These are phyloP conservation scores for Chionis minor DNA, from an alignment of 2,113 vertebrate species.

Conservation along the genomic window DNA sequence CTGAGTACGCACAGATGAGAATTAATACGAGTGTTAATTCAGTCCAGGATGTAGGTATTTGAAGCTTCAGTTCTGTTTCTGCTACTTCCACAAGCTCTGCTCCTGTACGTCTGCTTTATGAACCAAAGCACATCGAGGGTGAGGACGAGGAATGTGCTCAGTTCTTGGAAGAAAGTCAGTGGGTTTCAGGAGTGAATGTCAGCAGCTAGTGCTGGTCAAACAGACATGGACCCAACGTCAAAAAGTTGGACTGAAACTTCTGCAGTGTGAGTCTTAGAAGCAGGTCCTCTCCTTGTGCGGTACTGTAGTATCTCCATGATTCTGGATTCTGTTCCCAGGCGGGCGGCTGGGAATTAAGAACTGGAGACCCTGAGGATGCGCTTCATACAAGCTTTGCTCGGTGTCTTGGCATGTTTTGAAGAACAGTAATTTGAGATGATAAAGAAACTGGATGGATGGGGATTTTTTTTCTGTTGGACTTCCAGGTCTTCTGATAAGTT, in stretches of 20 bases:
- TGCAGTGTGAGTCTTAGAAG: background rate
- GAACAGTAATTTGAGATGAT: background rate
- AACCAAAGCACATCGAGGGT: too few relatives aligned
- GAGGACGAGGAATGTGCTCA: background rate
- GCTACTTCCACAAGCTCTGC: background rate
- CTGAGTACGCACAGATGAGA: background rate
- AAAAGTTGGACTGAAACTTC: background rate
- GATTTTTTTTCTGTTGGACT: background rate
- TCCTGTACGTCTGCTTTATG: background rate
- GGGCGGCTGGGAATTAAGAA: background rate
- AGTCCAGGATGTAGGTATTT: background rate
- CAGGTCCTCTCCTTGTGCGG: background rate
- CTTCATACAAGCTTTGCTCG: background rate
- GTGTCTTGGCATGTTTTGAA: background rate
- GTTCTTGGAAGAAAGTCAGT: background rate
- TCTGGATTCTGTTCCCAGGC: background rate
- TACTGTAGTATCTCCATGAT: background rate
- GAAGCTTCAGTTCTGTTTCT: background rate
- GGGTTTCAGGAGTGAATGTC: background rate
- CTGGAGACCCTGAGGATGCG: background rate
- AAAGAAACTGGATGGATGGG: background rate
- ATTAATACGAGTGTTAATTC: background rate
- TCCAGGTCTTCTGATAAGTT: background rate
- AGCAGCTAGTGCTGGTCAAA: background rate
- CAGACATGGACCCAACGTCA: background rate